Base-by-base conservation (phyloP, 92 coral and sea anemone genomes). In the Scolanthus callimorphus region DNA sequence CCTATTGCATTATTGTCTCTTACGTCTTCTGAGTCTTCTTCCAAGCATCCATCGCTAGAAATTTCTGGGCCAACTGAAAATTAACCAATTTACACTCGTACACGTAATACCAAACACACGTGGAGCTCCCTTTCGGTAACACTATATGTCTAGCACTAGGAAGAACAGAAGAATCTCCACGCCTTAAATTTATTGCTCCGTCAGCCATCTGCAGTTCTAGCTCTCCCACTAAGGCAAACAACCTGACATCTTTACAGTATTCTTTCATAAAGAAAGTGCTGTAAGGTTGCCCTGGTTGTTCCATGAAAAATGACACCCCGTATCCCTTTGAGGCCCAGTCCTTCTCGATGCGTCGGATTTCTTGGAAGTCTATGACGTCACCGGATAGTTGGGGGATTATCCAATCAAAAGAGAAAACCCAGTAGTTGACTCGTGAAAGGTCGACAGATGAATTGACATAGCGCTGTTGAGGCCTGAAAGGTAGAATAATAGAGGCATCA, bases 101-200 rank as follows among this genome's bases (percentile, higher is more conserved):
- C 31, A 76, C 83, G 39, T 76, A 76, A 31, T 76, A 76, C 83
- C 83, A 76, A 6, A 76, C 39, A 0, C 71, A 67, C 21, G 74
- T 43, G 20, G 44, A 52, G 49, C 55, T 58, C 34, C 76, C 74
- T 20, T 6, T 25, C 12, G 76, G 45, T 11, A 27, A 49, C 54
- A 76, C 59, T 39, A 45, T 45, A 50, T 76, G 83, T 26, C 26
- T 44, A 31, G 76, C 70, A 44, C 70, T 29, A 0, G 83, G 83
- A n/a, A 76, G 43, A 15, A 55, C 37, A 59, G 68, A 39, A 29
- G 63, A 39, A 20, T 61, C 49, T 2, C 76, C 82, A 2, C 47
- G 63, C 0, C 39, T 49, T n/a, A 76, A 27, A 11, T 31, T 20
- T 15, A 13, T 34, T 47, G 17, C 60, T 20, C 13, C 68, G 15